These are phyloP conservation scores for Apotomis betuletana DNA, from an alignment of 2,888 invertebrate species.

Conservation along the genomic window DNA sequence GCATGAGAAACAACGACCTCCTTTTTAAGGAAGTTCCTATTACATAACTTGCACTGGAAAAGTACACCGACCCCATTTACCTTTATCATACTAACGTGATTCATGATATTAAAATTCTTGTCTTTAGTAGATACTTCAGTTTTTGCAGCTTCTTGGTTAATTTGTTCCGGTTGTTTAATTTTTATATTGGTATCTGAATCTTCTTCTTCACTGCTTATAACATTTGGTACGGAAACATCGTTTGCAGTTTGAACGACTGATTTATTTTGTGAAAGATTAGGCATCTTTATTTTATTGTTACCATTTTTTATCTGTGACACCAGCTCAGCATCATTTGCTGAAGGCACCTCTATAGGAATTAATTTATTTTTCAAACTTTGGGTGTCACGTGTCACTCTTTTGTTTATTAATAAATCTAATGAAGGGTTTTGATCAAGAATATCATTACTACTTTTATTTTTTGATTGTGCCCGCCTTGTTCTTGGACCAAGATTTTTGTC, in stretches of 20 bases:
- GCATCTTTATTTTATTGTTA: conserved; percentile 9
- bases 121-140: conserved; percentile 18
- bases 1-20: conserved; percentile 71
- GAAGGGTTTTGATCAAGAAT: conserved; percentile 5
- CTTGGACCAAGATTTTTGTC: conserved; percentile 49
- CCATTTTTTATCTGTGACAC: not conserved
- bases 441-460: not conserved
- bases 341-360: not conserved
- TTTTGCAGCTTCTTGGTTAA: conserved; percentile 16
- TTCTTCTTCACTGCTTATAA: conserved; percentile 31
- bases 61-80: conserved; percentile 76
- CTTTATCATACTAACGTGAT: conserved; percentile 74
- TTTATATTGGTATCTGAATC: conserved; percentile 36
- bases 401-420: conserved; percentile 36
- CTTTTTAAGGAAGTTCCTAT: conserved; percentile 74
- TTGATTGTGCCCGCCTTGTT: conserved; percentile 22
- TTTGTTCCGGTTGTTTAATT: conserved; percentile 32
- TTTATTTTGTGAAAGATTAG: conserved; percentile 11
- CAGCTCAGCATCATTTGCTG: conserved; percentile 13
- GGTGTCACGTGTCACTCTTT: conserved; percentile 47
- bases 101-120: conserved; percentile 70
- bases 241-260: not conserved
- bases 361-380: conserved; percentile 11
- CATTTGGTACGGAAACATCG: conserved; percentile 11
- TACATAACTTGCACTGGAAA: conserved; percentile 77